A percentile compares a stretch with the other conserved stretches of the same genome.
phyloP scores from a whole-genome alignment of 2,113 vertebrate species.

The Dromas ardeola region DNA sequence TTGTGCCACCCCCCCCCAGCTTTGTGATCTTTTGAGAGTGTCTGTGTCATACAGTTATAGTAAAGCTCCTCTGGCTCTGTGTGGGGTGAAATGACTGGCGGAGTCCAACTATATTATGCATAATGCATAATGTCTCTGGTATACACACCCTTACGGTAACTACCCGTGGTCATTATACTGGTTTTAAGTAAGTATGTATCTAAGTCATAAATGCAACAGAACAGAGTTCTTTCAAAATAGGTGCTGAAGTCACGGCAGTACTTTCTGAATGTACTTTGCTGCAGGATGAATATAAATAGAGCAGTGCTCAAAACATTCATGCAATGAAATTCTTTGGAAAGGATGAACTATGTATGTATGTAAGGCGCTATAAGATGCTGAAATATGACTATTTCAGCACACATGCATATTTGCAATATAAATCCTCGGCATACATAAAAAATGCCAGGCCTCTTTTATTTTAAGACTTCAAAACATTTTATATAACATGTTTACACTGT shows the following conservation, averaged over 20 bases:
- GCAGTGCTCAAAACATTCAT: not conserved
- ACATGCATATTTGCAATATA: not conserved
- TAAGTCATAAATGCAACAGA: not conserved
- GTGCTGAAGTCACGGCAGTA: not conserved
- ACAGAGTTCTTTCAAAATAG: conserved; percentile 24
- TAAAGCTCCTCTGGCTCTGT: not conserved
- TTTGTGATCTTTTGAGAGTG: not conserved
- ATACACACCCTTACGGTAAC: not conserved
- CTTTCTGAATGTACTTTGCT: conserved; percentile 22
- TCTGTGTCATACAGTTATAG: not conserved
- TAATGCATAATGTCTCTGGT: not conserved
- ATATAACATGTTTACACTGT: conserved; percentile 43
- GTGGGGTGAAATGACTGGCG: not conserved
- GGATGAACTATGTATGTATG: not conserved
- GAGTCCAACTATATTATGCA: not conserved
- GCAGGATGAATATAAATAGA: conserved; percentile 48
- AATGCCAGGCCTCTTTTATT: conserved; percentile 15
- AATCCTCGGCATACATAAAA: not conserved
- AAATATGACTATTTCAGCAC: conserved; percentile 8
- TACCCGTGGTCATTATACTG: not conserved
- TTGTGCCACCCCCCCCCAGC: too few relatives aligned
- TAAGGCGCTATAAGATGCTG: not conserved
- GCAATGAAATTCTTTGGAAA: conserved; percentile 32
- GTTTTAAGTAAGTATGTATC: not conserved
- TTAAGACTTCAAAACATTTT: conserved; percentile 53